Conservation (phyloP, 2,113 vertebrate species). For the Mustela lutreola region DNA sequence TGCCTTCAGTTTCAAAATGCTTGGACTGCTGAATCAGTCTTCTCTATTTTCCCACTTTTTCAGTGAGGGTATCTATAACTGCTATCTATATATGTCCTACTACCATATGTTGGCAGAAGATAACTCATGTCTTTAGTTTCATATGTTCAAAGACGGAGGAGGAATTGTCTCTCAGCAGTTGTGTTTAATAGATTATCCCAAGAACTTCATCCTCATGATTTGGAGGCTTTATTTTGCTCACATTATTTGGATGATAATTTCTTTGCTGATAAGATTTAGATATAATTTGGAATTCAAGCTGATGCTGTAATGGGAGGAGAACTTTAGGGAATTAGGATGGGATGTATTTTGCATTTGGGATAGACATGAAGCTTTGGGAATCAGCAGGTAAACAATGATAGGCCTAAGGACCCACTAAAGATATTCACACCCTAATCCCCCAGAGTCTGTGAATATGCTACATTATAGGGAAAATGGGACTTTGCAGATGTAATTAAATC, state of each 20-base stretch:
- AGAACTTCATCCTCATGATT: background rate
- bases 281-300: background rate
- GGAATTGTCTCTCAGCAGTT: background rate
- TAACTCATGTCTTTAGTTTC: background rate
- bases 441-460: background rate
- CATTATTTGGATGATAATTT: background rate
- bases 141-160: background rate
- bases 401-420: background rate
- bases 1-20: background rate
- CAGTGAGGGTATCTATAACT: background rate
- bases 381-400: background rate
- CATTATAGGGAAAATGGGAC: background rate
- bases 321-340: background rate
- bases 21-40: background rate
- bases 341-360: background rate
- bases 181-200: background rate
- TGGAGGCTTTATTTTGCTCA: background rate
- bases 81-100: background rate
- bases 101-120: background rate
- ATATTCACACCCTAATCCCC: background rate
- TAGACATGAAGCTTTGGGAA: background rate
- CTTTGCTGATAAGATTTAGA: constrained; percentile 5
- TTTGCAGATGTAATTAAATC: background rate
- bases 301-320: background rate
- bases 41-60: background rate